These are phyloP conservation scores for Diglossa cyanea DNA, from an alignment of 2,797 vertebrate genomes.

Conservation along the genomic window DNA sequence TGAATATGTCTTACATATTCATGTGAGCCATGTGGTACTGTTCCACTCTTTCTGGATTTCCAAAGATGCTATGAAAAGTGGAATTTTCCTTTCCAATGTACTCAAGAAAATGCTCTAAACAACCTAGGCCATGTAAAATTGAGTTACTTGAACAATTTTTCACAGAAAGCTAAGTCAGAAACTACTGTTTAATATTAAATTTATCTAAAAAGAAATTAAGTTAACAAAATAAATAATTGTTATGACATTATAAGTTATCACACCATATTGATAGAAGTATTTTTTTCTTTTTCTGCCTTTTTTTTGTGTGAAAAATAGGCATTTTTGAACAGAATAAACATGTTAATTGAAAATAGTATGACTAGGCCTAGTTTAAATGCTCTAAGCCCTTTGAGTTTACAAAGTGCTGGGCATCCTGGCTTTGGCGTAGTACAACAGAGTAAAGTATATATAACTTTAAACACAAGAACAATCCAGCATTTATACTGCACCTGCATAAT, in stretches of 20 bases:
- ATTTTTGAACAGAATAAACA: neutral
- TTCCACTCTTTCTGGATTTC: neutral
- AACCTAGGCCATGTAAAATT: neutral
- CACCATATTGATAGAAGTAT: neutral
- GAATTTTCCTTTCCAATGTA: neutral
- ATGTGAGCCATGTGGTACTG: neutral
- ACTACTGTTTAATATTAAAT: neutral
- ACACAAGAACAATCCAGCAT: neutral
- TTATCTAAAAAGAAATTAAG: neutral
- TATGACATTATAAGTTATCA: neutral
- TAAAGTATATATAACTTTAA: neutral
- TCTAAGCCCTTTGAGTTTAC: neutral
- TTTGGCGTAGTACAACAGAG: neutral
- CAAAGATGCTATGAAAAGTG: neutral
- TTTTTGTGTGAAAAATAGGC: neutral
- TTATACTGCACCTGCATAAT: neutral
- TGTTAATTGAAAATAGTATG: neutral
- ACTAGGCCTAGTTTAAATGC: neutral
- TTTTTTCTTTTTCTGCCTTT: neutral
- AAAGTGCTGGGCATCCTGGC: neutral
- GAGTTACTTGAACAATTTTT: neutral
- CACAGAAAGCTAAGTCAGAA: neutral
- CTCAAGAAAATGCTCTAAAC: neutral
- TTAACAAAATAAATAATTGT: neutral
- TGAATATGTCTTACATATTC: neutral